Evolutionary conservation across 2,888 invertebrate species (phyloP).

Genomic region (Polydrusus cervinus): DNA sequence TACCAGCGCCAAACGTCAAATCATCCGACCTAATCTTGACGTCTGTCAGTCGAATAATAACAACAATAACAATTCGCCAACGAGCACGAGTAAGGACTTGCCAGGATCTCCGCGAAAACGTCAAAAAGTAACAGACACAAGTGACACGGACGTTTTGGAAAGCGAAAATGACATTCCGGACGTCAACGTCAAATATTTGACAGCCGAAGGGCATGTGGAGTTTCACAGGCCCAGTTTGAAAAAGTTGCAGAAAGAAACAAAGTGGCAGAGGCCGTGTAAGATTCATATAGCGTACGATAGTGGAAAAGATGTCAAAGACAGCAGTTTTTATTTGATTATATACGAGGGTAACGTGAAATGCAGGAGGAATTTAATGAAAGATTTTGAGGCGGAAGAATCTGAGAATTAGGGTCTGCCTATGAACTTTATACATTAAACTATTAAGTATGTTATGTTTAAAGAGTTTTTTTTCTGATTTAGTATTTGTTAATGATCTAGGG

Average conservation of each 20-base stretch:
- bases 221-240: constrained; percentile 66
- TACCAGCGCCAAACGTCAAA: constrained; percentile 56
- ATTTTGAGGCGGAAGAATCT: constrained; percentile 67
- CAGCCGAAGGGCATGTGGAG: constrained; percentile 64
- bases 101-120: constrained; percentile 43
- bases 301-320: constrained; percentile 73
- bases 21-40: constrained; percentile 27
- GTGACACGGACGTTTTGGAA: constrained; percentile 60
- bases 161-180: constrained; percentile 55
- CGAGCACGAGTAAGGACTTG: constrained; percentile 3
- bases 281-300: constrained; percentile 77
- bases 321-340: constrained; percentile 76
- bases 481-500: too few relatives aligned
- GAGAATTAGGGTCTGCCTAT: constrained; percentile 56
- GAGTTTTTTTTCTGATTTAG: too few relatives aligned
- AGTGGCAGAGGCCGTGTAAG: constrained; percentile 78
- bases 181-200: constrained; percentile 61
- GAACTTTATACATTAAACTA: background rate
- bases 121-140: constrained; percentile 46
- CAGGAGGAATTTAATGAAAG: constrained; percentile 74
- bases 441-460: too few relatives aligned
- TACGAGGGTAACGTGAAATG: constrained; percentile 78
- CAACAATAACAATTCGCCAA: constrained; percentile 53
- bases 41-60: constrained; percentile 52
- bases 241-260: constrained; percentile 70